A percentile compares a stretch with the other conserved stretches of the same genome.
Evolutionary conservation across 2,113 vertebrate genomes (phyloP).

Genomic region (Catharus minimus): DNA sequence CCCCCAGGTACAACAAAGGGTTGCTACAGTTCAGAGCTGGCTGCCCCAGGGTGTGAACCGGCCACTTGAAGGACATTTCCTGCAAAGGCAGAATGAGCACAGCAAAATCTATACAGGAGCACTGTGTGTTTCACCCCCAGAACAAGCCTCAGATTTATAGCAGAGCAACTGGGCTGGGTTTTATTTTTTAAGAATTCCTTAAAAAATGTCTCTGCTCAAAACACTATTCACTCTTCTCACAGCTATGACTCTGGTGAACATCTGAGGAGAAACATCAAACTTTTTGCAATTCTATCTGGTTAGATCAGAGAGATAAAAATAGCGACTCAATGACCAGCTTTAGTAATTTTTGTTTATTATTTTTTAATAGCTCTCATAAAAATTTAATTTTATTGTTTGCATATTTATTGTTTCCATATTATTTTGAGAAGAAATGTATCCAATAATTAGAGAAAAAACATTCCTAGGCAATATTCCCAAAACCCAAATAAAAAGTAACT

Average conservation of each 20-base stretch:
- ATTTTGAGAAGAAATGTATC: not conserved
- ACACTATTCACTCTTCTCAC: not conserved
- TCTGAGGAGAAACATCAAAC: not conserved
- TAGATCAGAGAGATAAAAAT: not conserved
- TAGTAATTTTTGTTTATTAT: too few species aligned
- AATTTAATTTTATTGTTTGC: not conserved
- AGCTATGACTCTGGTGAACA: not conserved
- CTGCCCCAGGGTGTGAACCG: not conserved
- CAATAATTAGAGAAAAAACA: not conserved
- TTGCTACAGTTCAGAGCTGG: not conserved
- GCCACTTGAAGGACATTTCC: not conserved
- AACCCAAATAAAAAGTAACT: not conserved
- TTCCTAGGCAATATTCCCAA: not conserved
- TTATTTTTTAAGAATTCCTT: not conserved
- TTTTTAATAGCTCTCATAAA: not conserved
- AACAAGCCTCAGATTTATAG: not conserved
- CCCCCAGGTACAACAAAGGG: not conserved
- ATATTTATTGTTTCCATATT: not conserved
- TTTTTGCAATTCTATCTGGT: not conserved
- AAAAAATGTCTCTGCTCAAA: not conserved
- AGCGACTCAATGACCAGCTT: not conserved
- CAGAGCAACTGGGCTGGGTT: rapidly evolving
- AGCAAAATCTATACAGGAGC: not conserved
- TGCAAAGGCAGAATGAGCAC: not conserved
- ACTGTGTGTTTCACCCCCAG: not conserved